Base-by-base conservation (phyloP, 1,140 invertebrate genomes). In the Zaprionus tsacasi region DNA sequence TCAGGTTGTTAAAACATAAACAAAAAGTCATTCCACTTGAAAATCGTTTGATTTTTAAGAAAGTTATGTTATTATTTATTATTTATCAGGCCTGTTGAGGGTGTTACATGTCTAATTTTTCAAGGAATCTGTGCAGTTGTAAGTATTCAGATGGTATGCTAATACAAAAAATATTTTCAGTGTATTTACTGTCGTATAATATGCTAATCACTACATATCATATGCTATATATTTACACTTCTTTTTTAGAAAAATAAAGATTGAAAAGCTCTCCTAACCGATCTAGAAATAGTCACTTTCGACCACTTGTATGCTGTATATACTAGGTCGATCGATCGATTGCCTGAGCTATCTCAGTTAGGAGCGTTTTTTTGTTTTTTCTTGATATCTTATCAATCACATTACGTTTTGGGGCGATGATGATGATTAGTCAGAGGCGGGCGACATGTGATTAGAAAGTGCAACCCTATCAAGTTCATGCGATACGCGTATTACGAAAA, bases 321-420 rank as follows among this genome's bases (percentile, higher is more conserved):
- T 35, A 35, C 7, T 35, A 63, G 30, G 15, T 35, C 48, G 21
- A 58, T 35, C 15, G 13, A 12, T 33, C 11, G 12, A 55, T 33
- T 36, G 3, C 13, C 12, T 21, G 35, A 40, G 70, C 79, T 82
- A 87, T 56, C 72, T 56, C 72, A 70, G 71, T 70, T 74, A 50
- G 43, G 17, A 40, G 66, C 61, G 33, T 43, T 63, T 69, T 43
- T 54, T n/a, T n/a, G 1, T 21, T 21, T 21, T 21, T 21, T 21
- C 21, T 59, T 43, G 63, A 79, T 87, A 87, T 88, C 82, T 87
- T 87, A 87, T 87, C 82, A 79, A 74, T 77, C 72, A 66, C 55
- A 77, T 52, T 82, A 68, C 48, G 48, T 35, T 56, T 36, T 36
- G 43, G 70, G 63, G 66, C 25, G 21, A 63, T 61, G 82, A 79